A percentile compares a stretch with the other conserved stretches of the same genome.
Conservation (phyloP, 2,797 vertebrate species). For the Semaprochilodus insignis region DNA sequence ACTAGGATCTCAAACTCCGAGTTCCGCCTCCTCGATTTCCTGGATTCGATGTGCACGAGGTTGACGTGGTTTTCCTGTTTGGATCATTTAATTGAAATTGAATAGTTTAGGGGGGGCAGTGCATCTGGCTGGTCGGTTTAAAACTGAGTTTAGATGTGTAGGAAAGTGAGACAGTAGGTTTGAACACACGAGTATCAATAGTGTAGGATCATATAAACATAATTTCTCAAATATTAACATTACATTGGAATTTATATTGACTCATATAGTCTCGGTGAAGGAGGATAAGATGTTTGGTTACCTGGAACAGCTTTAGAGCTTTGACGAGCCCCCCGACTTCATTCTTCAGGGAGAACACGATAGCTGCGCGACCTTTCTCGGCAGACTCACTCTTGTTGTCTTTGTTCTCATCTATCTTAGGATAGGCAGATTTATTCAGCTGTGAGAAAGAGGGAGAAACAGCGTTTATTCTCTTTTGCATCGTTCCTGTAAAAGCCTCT, state of each 20-base stretch:
- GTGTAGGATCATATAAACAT: too few species aligned
- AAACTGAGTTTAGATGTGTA: too few species aligned
- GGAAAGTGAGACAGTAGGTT: too few species aligned
- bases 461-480: background rate
- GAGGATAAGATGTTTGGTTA: slow-evolving; percentile 54
- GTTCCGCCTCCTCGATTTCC: slow-evolving; percentile 92
- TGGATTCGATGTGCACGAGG: slow-evolving; percentile 95
- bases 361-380: slow-evolving; percentile 85
- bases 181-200: too few species aligned
- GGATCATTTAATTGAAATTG: too few species aligned
- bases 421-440: slow-evolving; percentile 87
- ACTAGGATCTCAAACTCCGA: slow-evolving; percentile 98
- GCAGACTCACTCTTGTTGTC: slow-evolving; percentile 86
- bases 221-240: too few species aligned
- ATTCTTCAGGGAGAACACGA: slow-evolving; percentile 97
- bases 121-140: too few species aligned
- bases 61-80: slow-evolving; percentile 96
- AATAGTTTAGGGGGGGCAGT: too few species aligned
- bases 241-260: too few species aligned
- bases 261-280: too few species aligned
- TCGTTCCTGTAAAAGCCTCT: too few species aligned
- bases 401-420: slow-evolving; percentile 91
- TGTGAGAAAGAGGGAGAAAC: slow-evolving; percentile 57
- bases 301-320: slow-evolving; percentile 96
- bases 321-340: slow-evolving; percentile 96